Percentiles rank a stretch among this genome's conserved stretches.
phyloP scores from a whole-genome alignment of 1,140 invertebrate genomes.

The Eupristina koningsbergeri region DNA sequence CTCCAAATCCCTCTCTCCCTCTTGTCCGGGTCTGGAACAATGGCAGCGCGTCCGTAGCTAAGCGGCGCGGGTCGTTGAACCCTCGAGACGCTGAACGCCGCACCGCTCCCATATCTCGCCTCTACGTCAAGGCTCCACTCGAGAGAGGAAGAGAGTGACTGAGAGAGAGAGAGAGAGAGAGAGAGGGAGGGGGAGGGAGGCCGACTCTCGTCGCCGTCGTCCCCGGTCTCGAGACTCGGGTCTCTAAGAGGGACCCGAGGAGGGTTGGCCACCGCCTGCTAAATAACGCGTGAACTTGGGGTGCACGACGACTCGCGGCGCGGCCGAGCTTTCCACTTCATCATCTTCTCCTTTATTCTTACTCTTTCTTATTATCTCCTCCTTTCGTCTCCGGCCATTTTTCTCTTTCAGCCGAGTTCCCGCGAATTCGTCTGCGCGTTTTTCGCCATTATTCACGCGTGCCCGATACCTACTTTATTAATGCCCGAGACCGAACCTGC shows the following conservation, averaged over 20 bases:
- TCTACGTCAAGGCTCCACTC: conserved; percentile 23
- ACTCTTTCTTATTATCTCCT: neutral
- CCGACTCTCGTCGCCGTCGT: neutral
- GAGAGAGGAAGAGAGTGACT: too few species aligned
- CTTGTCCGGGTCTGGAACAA: conserved; percentile 22
- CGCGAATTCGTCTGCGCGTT: neutral
- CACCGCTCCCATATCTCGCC: conserved; percentile 45
- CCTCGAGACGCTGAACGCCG: conserved; percentile 39
- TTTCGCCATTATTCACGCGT: neutral
- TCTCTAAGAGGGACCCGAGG: conserved; percentile 19
- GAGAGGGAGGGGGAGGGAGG: too few species aligned
- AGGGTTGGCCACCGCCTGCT: conserved; percentile 22
- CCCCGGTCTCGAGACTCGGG: conserved; percentile 35
- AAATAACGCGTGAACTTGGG: conserved; percentile 45
- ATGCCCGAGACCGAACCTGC: neutral
- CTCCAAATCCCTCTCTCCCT: neutral
- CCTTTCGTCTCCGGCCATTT: neutral
- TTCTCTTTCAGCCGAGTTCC: neutral
- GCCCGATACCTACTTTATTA: conserved; percentile 9
- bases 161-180: too few species aligned
- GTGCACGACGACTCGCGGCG: neutral
- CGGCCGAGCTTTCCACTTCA: neutral
- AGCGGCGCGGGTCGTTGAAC: conserved; percentile 43
- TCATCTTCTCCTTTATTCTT: neutral
- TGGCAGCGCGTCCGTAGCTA: conserved; percentile 34